Conservation (phyloP, 2,797 vertebrate species). For the Sphenopsis melanotis region DNA sequence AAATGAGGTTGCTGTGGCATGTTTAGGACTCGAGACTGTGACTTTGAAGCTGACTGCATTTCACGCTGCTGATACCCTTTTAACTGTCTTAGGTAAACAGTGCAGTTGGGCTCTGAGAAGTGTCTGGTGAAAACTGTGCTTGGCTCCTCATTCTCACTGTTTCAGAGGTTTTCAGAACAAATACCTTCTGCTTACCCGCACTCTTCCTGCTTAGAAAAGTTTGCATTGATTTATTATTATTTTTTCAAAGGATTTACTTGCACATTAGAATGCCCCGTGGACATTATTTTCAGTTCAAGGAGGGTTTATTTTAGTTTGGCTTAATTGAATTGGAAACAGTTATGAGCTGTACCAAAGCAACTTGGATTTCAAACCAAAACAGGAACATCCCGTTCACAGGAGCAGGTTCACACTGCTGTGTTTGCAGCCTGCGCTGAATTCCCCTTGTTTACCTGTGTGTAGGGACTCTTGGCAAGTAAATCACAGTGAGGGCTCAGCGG, state of each 20-base stretch:
- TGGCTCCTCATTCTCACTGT: not conserved
- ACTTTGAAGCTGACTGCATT: constrained; percentile 54
- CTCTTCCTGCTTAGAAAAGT: constrained; percentile 18
- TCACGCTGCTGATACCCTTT: constrained; percentile 47
- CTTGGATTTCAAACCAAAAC: not conserved
- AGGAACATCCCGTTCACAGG: not conserved
- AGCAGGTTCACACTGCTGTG: not conserved
- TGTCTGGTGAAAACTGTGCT: not conserved
- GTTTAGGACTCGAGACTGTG: constrained; percentile 11
- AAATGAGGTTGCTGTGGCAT: constrained; percentile 49
- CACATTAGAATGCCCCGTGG: not conserved
- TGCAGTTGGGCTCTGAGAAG: not conserved
- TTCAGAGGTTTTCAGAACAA: constrained; percentile 29
- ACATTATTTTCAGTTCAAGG: constrained; percentile 44
- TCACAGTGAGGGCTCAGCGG: fast-evolving
- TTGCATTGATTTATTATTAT: constrained; percentile 46
- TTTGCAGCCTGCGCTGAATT: not conserved
- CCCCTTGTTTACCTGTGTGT: not conserved
- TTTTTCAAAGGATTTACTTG: constrained; percentile 52
- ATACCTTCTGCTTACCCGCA: constrained; percentile 17
- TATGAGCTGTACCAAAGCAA: not conserved
- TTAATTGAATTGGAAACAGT: constrained; percentile 51
- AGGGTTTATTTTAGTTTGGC: constrained; percentile 35
- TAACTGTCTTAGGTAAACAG: constrained; percentile 48
- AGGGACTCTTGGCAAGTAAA: not conserved